Evolutionary conservation across 2,113 vertebrate species (phyloP).

Genomic region (Leucopsar rothschildi): DNA sequence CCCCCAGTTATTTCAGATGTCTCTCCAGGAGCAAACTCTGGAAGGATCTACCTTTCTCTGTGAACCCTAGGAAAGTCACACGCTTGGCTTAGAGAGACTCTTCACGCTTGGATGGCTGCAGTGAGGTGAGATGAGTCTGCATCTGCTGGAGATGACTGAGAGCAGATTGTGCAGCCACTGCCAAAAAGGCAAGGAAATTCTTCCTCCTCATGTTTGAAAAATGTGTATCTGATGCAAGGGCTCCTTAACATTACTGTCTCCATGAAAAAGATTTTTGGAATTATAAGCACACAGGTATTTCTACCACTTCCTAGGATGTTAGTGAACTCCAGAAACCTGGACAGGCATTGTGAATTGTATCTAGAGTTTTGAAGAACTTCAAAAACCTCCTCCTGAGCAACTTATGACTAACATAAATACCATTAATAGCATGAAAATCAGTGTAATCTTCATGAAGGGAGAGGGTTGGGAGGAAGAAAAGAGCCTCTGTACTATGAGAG

Average conservation of each 20-base stretch:
- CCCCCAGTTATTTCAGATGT: not conserved
- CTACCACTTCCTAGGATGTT: not conserved
- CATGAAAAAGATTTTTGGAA: not conserved
- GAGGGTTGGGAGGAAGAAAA: not conserved
- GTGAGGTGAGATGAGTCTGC: not conserved
- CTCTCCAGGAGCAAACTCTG: not conserved
- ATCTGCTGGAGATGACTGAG: not conserved
- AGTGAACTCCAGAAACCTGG: not conserved
- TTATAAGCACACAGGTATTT: not conserved
- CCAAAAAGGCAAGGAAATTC: not conserved
- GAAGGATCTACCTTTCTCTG: not conserved
- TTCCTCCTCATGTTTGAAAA: not conserved
- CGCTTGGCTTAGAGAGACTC: not conserved
- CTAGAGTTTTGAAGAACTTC: not conserved
- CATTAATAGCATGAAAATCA: not conserved
- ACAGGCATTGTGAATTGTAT: not conserved
- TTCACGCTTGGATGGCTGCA: not conserved
- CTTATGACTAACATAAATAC: not conserved
- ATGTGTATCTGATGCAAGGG: not conserved
- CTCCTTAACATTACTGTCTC: not conserved
- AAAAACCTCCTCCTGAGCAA: not conserved
- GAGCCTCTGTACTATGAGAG: not conserved
- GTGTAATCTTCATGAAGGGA: not conserved
- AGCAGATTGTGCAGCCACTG: not conserved
- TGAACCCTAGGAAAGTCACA: not conserved